These are phyloP conservation scores for Sakesphorus luctuosus DNA, from an alignment of 2,113 vertebrate species.

Conservation along the genomic window DNA sequence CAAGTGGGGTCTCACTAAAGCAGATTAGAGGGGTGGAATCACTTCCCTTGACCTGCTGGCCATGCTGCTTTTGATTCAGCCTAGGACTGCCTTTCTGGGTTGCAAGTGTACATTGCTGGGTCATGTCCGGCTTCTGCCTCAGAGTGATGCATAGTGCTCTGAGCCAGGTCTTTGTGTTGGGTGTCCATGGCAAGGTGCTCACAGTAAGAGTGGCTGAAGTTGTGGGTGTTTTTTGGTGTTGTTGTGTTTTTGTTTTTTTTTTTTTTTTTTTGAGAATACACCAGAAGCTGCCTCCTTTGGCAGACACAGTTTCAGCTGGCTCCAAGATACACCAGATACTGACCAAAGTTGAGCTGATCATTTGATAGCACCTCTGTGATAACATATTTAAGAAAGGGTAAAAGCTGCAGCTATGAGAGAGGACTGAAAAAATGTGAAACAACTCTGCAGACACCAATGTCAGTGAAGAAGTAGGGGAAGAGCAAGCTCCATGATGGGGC, in stretches of 20 bases:
- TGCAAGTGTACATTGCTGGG: accelerated
- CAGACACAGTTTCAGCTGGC: neutral
- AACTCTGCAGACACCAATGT: neutral
- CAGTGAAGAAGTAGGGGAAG: neutral
- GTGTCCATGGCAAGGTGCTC: neutral
- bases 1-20: neutral
- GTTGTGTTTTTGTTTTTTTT: neutral
- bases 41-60: neutral
- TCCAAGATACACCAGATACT: neutral
- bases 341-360: neutral
- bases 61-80: neutral
- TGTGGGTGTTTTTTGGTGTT: no score
- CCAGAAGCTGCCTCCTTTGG: neutral
- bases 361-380: neutral
- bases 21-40: neutral
- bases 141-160: neutral
- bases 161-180: neutral
- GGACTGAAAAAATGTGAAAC: neutral
- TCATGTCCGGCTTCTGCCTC: neutral
- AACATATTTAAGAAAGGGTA: neutral
- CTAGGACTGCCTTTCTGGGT: neutral
- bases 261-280: neutral
- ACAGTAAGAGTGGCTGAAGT: accelerated
- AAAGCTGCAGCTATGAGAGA: neutral
- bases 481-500: neutral